Percentiles rank a stretch among this genome's conserved stretches.
These are phyloP conservation scores for Geotrypetes seraphini DNA, from an alignment of 2,797 vertebrate genomes.

Conservation along the genomic window DNA sequence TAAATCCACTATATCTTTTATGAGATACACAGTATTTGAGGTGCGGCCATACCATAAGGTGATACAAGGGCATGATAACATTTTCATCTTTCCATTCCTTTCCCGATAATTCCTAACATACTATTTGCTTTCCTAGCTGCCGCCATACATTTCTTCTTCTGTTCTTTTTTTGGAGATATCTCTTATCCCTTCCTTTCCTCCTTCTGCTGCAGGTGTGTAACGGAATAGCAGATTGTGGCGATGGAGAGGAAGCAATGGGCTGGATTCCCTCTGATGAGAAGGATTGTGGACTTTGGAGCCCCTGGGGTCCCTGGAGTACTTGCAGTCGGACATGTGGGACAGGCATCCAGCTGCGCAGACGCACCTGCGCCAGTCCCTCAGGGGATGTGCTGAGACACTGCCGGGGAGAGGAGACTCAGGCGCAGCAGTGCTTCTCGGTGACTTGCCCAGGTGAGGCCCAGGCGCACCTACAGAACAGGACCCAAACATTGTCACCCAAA, in stretches of 20 bases:
- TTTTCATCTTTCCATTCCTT: too few relatives aligned
- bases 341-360: constrained; percentile 47
- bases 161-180: neutral
- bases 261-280: constrained; percentile 49
- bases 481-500: too few relatives aligned
- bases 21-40: too few relatives aligned
- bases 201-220: constrained; percentile 66
- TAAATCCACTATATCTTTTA: too few relatives aligned
- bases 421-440: constrained; percentile 62
- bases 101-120: too few relatives aligned
- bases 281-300: constrained; percentile 61
- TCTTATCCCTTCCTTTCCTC: rapidly evolving
- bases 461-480: too few relatives aligned
- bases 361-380: constrained; percentile 35
- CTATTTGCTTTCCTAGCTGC: too few relatives aligned
- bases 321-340: constrained; percentile 69
- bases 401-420: constrained; percentile 48
- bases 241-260: constrained; percentile 4
- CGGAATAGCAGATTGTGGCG: constrained; percentile 56
- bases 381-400: constrained; percentile 50
- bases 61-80: too few relatives aligned
- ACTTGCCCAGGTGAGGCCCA: constrained; percentile 67
- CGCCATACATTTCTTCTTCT: too few relatives aligned
- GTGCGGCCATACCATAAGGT: too few relatives aligned
- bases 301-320: constrained; percentile 66